Evolutionary conservation across 2,113 vertebrate genomes (phyloP).

Genomic region (Anarrhichthys ocellatus): DNA sequence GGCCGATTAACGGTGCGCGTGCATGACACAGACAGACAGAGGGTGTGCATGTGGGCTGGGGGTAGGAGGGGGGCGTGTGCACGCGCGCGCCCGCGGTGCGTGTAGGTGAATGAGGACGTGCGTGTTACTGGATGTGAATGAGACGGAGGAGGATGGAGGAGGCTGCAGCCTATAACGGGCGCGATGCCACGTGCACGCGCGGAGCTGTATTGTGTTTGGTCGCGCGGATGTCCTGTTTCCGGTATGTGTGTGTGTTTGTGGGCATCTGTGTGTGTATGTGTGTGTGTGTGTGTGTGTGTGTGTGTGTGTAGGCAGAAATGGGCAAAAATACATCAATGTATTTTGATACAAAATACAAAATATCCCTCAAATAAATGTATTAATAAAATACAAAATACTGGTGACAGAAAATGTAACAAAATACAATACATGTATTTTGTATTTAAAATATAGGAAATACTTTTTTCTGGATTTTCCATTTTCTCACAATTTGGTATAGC

Average conservation of each 20-base stretch:
- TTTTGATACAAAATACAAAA: too few species aligned
- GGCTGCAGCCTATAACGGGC: constrained; percentile 42
- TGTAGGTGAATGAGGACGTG: constrained; percentile 28
- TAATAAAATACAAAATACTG: too few species aligned
- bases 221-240: constrained; percentile 29
- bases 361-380: too few species aligned
- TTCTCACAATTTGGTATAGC: too few species aligned
- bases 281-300: neutral
- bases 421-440: too few species aligned
- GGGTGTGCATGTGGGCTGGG: neutral
- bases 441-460: too few species aligned
- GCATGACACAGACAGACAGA: neutral
- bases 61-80: neutral
- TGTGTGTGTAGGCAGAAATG: neutral
- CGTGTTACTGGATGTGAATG: constrained; percentile 34
- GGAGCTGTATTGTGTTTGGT: neutral
- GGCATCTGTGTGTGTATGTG: neutral
- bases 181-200: constrained; percentile 54
- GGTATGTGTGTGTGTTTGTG: neutral
- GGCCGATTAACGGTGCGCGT: constrained; percentile 34
- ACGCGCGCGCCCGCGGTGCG: constrained; percentile 17
- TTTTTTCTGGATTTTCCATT: too few species aligned
- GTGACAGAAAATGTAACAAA: too few species aligned
- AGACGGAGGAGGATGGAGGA: constrained; percentile 50
- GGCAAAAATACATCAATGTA: too few species aligned